Percentiles rank a stretch among this genome's conserved stretches.
phyloP scores from a whole-genome alignment of 1,140 invertebrate genomes.

The Zaprionus africanus region DNA sequence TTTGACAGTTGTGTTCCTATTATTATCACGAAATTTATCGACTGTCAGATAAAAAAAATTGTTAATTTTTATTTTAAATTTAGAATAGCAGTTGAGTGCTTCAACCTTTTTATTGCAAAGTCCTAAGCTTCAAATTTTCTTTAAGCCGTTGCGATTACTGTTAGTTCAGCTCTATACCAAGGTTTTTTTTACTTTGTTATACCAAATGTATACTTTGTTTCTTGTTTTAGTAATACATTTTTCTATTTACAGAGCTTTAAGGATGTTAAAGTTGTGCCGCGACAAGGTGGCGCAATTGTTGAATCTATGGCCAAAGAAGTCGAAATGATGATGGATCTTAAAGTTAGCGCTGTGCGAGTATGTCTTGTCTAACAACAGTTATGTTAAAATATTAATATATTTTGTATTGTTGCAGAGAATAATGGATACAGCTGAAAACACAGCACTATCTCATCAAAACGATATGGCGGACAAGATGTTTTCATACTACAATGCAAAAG shows the following conservation, averaged over 20 bases:
- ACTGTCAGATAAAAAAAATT: too few species aligned
- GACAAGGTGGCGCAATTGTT: conserved; percentile 89
- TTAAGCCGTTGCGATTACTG: too few species aligned
- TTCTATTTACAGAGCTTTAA: conserved; percentile 88
- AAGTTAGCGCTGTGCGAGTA: conserved; percentile 92
- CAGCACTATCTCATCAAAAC: conserved; percentile 87
- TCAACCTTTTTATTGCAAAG: too few species aligned
- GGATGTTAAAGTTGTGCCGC: conserved; percentile 88
- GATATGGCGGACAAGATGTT: conserved; percentile 88
- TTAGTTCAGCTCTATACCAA: background rate
- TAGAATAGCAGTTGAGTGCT: too few species aligned
- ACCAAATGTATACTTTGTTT: background rate
- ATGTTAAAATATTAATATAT: background rate
- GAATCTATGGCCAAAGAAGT: conserved; percentile 91
- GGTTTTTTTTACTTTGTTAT: too few species aligned
- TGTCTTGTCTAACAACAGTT: conserved; percentile 28
- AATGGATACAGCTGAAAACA: conserved; percentile 92
- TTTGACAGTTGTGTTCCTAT: too few species aligned
- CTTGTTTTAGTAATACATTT: background rate
- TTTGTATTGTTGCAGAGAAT: conserved; percentile 86
- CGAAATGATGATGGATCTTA: conserved; percentile 92
- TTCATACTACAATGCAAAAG: conserved; percentile 90
- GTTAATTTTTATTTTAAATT: too few species aligned
- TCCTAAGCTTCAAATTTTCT: too few species aligned
- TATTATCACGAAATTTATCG: too few species aligned